Evolutionary conservation across 2,888 invertebrate species (phyloP), one percentile per base, ranked within the genome.

Genomic region (Xanthorhoe spadicearia): DNA sequence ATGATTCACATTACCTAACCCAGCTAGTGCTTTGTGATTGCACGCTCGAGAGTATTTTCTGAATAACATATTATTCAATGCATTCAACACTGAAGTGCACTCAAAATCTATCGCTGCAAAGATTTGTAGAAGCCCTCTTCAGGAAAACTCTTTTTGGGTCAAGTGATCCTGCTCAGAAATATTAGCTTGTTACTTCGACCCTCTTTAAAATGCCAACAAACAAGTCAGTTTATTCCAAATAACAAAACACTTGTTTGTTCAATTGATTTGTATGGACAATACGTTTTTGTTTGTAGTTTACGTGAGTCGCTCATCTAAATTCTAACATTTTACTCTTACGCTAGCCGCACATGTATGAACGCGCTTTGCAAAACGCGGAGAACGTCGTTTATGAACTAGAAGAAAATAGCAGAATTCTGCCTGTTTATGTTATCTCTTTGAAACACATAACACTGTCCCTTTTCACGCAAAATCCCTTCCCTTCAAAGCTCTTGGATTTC

Each of bases 1-100:
- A 46, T 56, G 56, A 67, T 46, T 66, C 66, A 67, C 32, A 48
- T 59, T 63, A 60, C 67, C 46, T 51, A 55, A 58, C 50, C 10
- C n/a, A 28, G 32, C 50, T 62, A 59, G 50, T 43, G 54, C 57
- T 61, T 66, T 57, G 53, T 35, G 28, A 60, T 60, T 17, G 48
- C 43, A 35, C 46, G 56, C 48, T 28, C 51, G 32, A 60, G 55
- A 48, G 48, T 46, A 23, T 9, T 38, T 64, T 46, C 50, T 58
- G 18, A 46, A 49, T 48, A 58, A 58, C 58, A 35, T 38, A 50
- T 8, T 53, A 19, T 58, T 58, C 28, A 18, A 54, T 54, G 48
- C 38, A 38, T 61, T 66, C 61, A 46, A 58, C 59, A 23, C 55
- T 38, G 50, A 62, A 62, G 59, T 61, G 66, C 50, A 43, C 58